These are phyloP conservation scores for Bombycilla garrulus DNA, from an alignment of 2,113 vertebrate genomes.

Conservation along the genomic window DNA sequence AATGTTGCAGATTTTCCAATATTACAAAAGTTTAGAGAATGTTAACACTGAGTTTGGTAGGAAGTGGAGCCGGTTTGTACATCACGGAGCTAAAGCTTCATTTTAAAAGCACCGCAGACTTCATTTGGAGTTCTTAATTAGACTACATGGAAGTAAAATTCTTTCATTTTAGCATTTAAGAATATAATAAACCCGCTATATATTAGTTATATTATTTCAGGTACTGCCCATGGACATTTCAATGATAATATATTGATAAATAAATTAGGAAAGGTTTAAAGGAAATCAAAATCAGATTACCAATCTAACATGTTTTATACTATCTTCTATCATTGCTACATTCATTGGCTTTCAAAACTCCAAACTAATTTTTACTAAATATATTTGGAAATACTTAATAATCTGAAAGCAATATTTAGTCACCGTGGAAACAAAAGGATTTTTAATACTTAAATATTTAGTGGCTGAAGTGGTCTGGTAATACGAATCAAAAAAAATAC, in stretches of 20 bases:
- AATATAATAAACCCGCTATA: not conserved
- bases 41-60: not conserved
- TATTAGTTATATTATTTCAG: not conserved
- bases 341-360: not conserved
- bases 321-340: not conserved
- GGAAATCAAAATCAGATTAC: not conserved
- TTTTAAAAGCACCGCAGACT: not conserved
- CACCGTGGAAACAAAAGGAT: not conserved
- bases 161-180: not conserved
- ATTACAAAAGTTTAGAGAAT: not conserved
- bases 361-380: not conserved
- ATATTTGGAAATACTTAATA: not conserved
- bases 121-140: not conserved
- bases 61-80: not conserved
- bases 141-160: not conserved
- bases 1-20: not conserved
- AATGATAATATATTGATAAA: not conserved
- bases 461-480: not conserved
- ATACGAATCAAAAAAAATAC: not conserved
- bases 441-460: not conserved
- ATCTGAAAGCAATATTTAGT: not conserved
- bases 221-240: not conserved
- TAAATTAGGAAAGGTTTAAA: not conserved
- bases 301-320: not conserved
- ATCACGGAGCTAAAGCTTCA: not conserved